Percentiles rank a stretch among this genome's conserved stretches.
phyloP scores from a whole-genome alignment of 2,797 vertebrate species.

The Brachymystax lenok region DNA sequence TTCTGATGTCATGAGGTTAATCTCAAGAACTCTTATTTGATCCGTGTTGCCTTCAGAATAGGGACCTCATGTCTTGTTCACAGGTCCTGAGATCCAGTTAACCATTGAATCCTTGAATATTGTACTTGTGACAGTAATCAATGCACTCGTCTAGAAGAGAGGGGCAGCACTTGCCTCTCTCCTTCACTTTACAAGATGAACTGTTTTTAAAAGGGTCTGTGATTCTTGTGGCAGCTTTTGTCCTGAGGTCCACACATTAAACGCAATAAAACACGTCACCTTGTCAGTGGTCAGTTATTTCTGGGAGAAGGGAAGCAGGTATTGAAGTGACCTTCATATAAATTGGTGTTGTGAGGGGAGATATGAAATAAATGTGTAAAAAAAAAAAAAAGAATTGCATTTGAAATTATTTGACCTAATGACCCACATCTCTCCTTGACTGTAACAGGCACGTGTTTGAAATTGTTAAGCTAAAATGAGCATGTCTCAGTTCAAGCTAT shows the following conservation, averaged over 20 bases:
- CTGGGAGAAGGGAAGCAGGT: background rate
- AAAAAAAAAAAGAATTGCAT: background rate
- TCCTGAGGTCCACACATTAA: conserved; percentile 8
- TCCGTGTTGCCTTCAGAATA: conserved; percentile 11
- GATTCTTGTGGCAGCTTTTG: conserved; percentile 22
- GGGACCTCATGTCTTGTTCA: background rate
- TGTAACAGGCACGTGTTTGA: background rate
- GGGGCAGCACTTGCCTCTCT: background rate
- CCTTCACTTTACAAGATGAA: background rate
- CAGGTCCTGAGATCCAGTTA: background rate
- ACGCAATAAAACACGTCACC: conserved; percentile 32
- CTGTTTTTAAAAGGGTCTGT: background rate
- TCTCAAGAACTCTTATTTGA: background rate
- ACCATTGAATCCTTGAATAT: background rate
- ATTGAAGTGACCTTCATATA: background rate
- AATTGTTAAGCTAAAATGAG: background rate
- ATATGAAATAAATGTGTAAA: background rate
- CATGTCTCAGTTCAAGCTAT: conserved; percentile 21
- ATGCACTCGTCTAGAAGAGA: background rate
- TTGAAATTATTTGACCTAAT: background rate
- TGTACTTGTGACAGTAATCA: background rate
- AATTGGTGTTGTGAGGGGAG: background rate
- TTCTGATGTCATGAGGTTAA: background rate
- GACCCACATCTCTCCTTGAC: background rate
- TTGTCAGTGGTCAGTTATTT: background rate